phyloP scores from a whole-genome alignment of 2,888 invertebrate species.

The Lottia gigantea region DNA sequence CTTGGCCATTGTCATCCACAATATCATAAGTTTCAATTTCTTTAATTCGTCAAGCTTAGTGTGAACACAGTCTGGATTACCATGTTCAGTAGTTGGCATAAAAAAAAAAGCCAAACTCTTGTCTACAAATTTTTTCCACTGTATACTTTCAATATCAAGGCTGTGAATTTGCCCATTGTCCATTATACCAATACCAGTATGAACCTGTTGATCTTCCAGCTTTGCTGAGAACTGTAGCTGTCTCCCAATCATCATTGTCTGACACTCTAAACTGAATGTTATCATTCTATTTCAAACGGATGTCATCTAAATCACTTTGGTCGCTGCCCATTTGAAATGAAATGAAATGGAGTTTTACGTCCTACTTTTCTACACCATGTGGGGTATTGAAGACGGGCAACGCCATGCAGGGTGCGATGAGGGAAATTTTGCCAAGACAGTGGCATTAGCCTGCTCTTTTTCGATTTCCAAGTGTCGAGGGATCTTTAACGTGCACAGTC shows the following conservation, averaged over 20 bases:
- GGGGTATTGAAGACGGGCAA: no score
- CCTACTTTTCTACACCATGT: no score
- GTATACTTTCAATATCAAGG: neutral
- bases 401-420: no score
- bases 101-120: neutral
- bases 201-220: conserved; percentile 15
- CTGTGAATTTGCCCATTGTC: conserved; percentile 1
- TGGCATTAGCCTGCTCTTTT: no score
- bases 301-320: neutral
- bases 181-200: conserved; percentile 18
- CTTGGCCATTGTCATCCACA: conserved; percentile 9
- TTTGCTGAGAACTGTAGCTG: conserved; percentile 17
- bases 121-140: conserved; percentile 12
- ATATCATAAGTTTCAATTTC: conserved; percentile 17
- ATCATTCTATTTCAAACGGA: conserved; percentile 1
- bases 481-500: no score
- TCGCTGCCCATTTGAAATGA: no score
- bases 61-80: conserved; percentile 10
- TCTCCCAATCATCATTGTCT: neutral
- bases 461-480: no score
- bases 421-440: no score
- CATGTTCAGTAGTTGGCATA: neutral
- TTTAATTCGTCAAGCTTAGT: conserved; percentile 15
- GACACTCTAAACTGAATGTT: neutral
- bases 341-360: no score